A percentile compares a stretch with the other conserved stretches of the same genome.
Conservation (phyloP, 2,797 vertebrate species). For the Malurus splendens region DNA sequence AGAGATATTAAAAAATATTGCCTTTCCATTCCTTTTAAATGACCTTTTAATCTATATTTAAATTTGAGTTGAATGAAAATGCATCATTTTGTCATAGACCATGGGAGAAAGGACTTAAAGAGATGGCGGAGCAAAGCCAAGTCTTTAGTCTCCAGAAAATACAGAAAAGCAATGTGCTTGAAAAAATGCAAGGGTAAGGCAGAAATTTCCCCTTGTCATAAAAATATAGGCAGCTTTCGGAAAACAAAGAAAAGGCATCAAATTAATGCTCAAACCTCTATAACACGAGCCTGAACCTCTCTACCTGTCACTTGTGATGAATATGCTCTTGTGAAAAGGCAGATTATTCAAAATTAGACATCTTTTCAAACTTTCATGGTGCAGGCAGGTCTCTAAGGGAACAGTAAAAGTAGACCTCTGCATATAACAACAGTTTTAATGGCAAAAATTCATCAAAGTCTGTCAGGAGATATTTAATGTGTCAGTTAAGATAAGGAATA, state of each 20-base stretch:
- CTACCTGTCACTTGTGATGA: slow-evolving; percentile 52
- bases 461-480: slow-evolving; percentile 61
- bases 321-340: slow-evolving; percentile 41
- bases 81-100: slow-evolving; percentile 50
- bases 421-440: slow-evolving; percentile 58
- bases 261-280: slow-evolving; percentile 48
- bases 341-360: slow-evolving; percentile 54
- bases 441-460: slow-evolving; percentile 53
- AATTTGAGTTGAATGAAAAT: slow-evolving; percentile 63
- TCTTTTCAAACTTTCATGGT: slow-evolving; percentile 53
- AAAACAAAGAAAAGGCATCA: slow-evolving; percentile 50
- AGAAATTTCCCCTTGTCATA: slow-evolving; percentile 47
- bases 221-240: slow-evolving; percentile 51
- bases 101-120: slow-evolving; percentile 14
- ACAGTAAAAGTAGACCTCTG: slow-evolving; percentile 42
- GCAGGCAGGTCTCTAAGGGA: slow-evolving; percentile 38
- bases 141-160: slow-evolving; percentile 23
- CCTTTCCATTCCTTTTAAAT: slow-evolving; percentile 69
- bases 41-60: slow-evolving; percentile 69
- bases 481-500: slow-evolving; percentile 52
- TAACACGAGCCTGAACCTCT: slow-evolving; percentile 9
- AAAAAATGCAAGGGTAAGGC: slow-evolving; percentile 25
- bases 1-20: slow-evolving; percentile 69
- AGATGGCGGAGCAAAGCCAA: slow-evolving; percentile 9
- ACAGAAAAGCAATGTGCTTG: neutral